Conservation (phyloP, 2,113 vertebrate species). For the Carassius gibelio region DNA sequence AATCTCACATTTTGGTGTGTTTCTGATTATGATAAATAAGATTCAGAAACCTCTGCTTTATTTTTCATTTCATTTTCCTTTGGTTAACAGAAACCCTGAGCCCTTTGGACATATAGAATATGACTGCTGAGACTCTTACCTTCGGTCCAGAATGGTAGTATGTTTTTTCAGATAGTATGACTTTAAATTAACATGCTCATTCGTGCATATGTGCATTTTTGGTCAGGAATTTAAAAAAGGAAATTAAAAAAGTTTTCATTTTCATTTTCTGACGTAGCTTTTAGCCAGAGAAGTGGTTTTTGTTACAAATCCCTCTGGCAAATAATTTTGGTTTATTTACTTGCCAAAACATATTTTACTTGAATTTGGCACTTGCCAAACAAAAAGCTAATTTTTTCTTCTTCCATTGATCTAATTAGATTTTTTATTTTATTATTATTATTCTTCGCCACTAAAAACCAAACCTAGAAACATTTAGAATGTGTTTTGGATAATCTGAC, state of each 20-base stretch:
- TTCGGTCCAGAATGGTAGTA: constrained; percentile 82
- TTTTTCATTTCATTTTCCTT: neutral
- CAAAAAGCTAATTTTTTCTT: neutral
- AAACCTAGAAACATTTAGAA: neutral
- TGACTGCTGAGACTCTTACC: constrained; percentile 83
- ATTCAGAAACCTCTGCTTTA: neutral
- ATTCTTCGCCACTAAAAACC: neutral
- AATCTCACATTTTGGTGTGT: neutral
- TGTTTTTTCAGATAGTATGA: neutral
- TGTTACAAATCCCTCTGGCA: neutral
- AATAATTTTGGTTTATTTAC: neutral
- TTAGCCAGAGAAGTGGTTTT: neutral
- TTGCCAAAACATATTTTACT: neutral
- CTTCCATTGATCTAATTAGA: neutral
- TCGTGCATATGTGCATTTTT: neutral
- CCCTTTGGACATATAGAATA: constrained; percentile 59
- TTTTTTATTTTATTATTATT: neutral
- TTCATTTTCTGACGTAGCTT: neutral
- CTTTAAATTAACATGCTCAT: neutral
- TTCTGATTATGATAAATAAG: neutral
- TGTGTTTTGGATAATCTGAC: neutral
- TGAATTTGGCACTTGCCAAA: neutral
- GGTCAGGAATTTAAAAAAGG: neutral
- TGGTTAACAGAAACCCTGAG: constrained; percentile 49
- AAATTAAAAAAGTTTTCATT: neutral